Conservation (phyloP, 2,888 invertebrate species). For the Brachyptera risi region DNA sequence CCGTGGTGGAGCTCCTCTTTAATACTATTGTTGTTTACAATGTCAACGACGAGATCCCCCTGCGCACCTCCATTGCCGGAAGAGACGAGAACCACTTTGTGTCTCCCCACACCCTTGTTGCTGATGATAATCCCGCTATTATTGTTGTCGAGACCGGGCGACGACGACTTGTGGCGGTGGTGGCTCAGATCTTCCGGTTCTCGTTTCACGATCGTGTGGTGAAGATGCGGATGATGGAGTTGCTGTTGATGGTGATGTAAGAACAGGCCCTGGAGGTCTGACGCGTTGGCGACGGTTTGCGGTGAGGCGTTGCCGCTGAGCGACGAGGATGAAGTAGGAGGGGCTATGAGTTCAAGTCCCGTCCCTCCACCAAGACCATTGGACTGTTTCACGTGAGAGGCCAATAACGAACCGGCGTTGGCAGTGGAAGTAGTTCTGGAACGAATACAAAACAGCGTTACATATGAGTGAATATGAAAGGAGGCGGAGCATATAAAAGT, state of each 20-base stretch:
- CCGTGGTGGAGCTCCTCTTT: slow-evolving; percentile 47
- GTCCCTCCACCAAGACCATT: slow-evolving; percentile 48
- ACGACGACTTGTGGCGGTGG: slow-evolving; percentile 61
- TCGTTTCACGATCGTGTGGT: slow-evolving; percentile 59
- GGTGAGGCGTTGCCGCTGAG: slow-evolving; percentile 35
- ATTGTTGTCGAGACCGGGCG: slow-evolving; percentile 49
- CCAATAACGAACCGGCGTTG: slow-evolving; percentile 50
- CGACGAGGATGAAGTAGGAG: slow-evolving; percentile 49
- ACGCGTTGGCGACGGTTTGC: slow-evolving; percentile 51
- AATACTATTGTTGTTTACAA: slow-evolving; percentile 49
- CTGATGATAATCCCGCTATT: slow-evolving; percentile 52
- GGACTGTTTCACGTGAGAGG: slow-evolving; percentile 65
- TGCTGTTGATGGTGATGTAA: slow-evolving; percentile 40
- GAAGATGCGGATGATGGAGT: slow-evolving; percentile 33
- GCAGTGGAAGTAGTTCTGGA: slow-evolving; percentile 38
- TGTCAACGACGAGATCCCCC: slow-evolving; percentile 49
- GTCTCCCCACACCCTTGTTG: slow-evolving; percentile 48
- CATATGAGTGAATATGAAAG: neutral
- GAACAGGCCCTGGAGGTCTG: slow-evolving; percentile 53
- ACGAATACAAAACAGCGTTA: slow-evolving; percentile 15
- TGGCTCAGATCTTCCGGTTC: slow-evolving; percentile 78
- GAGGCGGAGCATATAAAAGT: slow-evolving; percentile 7
- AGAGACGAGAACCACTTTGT: slow-evolving; percentile 52
- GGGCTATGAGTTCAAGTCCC: slow-evolving; percentile 47
- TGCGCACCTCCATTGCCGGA: slow-evolving; percentile 45